phyloP scores from a whole-genome alignment of 2,888 invertebrate genomes.

The Chymomyza amoena region DNA sequence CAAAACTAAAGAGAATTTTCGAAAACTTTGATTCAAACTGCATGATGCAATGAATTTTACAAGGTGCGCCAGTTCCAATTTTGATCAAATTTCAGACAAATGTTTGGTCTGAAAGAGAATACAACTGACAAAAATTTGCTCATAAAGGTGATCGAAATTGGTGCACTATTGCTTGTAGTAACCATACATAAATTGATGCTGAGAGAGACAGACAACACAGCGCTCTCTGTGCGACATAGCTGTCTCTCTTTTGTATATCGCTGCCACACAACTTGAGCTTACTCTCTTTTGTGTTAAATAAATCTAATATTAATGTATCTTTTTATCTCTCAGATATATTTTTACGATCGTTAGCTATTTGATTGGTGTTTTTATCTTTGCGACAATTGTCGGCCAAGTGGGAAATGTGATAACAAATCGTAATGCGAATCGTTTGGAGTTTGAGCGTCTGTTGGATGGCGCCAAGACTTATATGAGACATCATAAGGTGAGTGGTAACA shows the following conservation, averaged over 20 bases:
- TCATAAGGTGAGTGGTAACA: slow-evolving; percentile 84
- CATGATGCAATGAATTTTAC: neutral
- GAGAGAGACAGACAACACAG: no score
- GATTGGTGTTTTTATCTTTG: slow-evolving; percentile 98
- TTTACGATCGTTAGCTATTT: slow-evolving; percentile 98
- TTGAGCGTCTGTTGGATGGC: slow-evolving; percentile 95
- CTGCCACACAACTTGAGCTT: neutral
- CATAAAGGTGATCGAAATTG: no score
- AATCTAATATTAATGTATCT: neutral
- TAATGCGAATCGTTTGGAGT: slow-evolving; percentile 96
- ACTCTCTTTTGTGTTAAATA: no score
- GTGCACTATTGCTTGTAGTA: no score
- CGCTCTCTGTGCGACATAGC: neutral
- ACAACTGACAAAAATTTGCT: neutral
- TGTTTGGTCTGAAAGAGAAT: no score
- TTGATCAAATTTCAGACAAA: no score
- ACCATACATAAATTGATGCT: no score
- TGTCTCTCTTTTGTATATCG: neutral
- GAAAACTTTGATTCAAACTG: slow-evolving; percentile 76
- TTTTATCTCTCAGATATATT: slow-evolving; percentile 85
- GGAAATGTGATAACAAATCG: slow-evolving; percentile 98
- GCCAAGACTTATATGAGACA: slow-evolving; percentile 98
- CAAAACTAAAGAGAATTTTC: slow-evolving; percentile 58
- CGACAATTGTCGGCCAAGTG: slow-evolving; percentile 98
- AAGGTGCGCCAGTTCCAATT: neutral